Evolutionary conservation across 2,888 invertebrate species (phyloP).

Genomic region (Scaptomyza caliginosa): DNA sequence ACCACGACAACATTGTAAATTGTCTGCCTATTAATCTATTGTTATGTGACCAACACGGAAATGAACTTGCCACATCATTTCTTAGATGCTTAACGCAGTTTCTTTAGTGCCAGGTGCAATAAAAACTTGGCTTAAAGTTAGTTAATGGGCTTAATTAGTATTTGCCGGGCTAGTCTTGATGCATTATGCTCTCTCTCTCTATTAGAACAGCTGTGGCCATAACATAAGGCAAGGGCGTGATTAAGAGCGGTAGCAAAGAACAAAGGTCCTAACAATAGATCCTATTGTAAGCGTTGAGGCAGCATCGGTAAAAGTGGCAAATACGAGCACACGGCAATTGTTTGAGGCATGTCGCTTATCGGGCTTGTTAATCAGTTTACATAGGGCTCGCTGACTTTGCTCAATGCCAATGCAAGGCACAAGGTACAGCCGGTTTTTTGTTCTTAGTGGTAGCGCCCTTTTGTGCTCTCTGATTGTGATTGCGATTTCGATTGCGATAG

Average conservation of each 20-base stretch:
- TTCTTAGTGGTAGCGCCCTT: no score
- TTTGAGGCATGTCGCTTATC: constrained; percentile 60
- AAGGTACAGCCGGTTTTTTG: constrained; percentile 2
- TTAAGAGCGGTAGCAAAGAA: constrained; percentile 1
- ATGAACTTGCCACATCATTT: constrained; percentile 78
- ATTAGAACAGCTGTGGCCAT: constrained; percentile 70
- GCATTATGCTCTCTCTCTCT: no score
- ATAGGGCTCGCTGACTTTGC: constrained; percentile 72
- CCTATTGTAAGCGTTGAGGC: constrained; percentile 22
- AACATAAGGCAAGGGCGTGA: no score
- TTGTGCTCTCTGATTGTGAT: background rate
- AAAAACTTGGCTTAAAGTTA: no score
- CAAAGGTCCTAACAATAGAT: constrained; percentile 40
- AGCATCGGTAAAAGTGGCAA: constrained; percentile 66
- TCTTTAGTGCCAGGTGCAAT: constrained; percentile 38
- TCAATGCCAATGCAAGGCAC: constrained; percentile 46
- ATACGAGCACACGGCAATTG: constrained; percentile 52
- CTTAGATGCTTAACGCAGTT: constrained; percentile 36
- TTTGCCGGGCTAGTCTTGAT: background rate
- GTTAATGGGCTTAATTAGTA: no score
- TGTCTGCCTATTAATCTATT: constrained; percentile 67
- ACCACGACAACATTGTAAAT: constrained; percentile 51
- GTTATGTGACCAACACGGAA: constrained; percentile 52
- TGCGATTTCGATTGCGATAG: constrained; percentile 27
- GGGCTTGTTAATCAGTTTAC: constrained; percentile 73